Conservation (phyloP, 2,888 invertebrate species). For the Iselma pallidipennis region DNA sequence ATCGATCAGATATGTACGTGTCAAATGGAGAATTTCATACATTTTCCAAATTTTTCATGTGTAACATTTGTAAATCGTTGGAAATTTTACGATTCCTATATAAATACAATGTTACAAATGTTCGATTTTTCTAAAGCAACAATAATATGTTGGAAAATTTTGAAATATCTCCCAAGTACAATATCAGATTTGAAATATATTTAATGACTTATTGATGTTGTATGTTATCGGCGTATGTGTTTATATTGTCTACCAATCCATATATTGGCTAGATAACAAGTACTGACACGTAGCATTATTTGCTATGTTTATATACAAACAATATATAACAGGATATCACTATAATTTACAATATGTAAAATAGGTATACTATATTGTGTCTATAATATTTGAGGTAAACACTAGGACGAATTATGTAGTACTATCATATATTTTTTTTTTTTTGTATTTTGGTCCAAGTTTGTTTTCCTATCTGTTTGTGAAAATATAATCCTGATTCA, state of each 20-base stretch:
- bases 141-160: no score
- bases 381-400: slow-evolving; percentile 31
- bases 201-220: slow-evolving; percentile 27
- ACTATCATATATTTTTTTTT: no score
- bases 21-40: no score
- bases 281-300: slow-evolving; percentile 42
- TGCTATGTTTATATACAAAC: slow-evolving; percentile 33
- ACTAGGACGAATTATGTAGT: slow-evolving; percentile 10
- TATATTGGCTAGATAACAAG: slow-evolving; percentile 27
- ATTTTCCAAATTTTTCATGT: no score
- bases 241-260: slow-evolving; percentile 21
- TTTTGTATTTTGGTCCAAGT: no score
- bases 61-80: no score
- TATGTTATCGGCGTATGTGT: slow-evolving; percentile 13
- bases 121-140: no score
- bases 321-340: slow-evolving; percentile 18
- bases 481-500: slow-evolving; percentile 32
- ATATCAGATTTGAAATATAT: no score
- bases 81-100: no score
- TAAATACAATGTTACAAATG: no score
- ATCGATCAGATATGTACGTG: no score
- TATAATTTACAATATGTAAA: slow-evolving; percentile 40
- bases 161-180: no score
- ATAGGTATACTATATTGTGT: slow-evolving; percentile 41
- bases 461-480: slow-evolving; percentile 3